phyloP scores from a whole-genome alignment of 2,888 invertebrate species.

The Dynastes hyllus region DNA sequence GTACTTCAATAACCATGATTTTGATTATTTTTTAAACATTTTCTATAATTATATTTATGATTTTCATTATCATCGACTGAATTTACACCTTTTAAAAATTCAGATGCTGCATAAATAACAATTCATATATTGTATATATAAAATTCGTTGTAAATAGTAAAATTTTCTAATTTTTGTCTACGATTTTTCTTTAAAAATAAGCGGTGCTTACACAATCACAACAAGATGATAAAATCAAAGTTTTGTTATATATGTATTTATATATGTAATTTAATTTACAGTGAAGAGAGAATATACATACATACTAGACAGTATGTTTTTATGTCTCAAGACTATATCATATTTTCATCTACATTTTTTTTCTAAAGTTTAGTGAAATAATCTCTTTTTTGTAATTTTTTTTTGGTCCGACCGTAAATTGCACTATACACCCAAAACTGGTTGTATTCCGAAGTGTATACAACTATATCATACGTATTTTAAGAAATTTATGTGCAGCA shows the following conservation, averaged over 20 bases:
- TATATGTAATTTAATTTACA: slow-evolving; percentile 4
- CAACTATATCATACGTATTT: no score
- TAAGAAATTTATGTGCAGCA: neutral
- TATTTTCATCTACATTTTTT: slow-evolving; percentile 9
- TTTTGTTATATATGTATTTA: neutral
- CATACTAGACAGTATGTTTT: neutral
- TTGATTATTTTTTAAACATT: neutral
- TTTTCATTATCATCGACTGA: neutral
- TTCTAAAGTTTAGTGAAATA: slow-evolving; percentile 5
- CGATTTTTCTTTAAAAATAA: neutral
- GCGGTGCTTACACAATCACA: neutral
- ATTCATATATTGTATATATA: slow-evolving; percentile 20
- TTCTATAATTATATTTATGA: neutral
- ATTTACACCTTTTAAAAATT: neutral
- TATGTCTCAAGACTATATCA: neutral
- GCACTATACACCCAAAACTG: slow-evolving; percentile 1
- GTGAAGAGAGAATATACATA: neutral
- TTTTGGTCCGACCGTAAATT: slow-evolving; percentile 19
- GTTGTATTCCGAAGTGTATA: no score
- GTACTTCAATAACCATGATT: slow-evolving; percentile 2
- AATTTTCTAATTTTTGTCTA: slow-evolving; percentile 9
- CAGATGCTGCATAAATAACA: neutral
- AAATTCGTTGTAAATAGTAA: slow-evolving; percentile 36
- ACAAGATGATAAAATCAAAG: neutral
- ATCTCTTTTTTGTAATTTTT: neutral